Evolutionary conservation across 53 echinoderm and acorn worm genomes (phyloP).

Genomic region (Henricia sp.): DNA sequence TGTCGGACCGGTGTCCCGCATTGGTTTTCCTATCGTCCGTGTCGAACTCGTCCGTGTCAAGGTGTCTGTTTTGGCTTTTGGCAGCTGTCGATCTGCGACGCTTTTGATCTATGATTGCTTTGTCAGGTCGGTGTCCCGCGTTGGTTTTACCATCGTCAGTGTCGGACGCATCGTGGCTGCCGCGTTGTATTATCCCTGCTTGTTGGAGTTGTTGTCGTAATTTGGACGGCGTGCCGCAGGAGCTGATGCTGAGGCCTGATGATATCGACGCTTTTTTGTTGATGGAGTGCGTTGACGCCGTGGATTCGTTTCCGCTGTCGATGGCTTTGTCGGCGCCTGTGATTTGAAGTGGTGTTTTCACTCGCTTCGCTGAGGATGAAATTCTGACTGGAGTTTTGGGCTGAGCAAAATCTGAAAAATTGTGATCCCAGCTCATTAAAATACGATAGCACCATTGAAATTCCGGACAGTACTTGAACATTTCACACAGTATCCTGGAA

Average conservation of each 20-base stretch:
- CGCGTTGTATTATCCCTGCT: neutral
- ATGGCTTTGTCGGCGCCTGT: slow-evolving; percentile 71
- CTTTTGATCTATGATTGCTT: no score
- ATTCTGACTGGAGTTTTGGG: slow-evolving; percentile 73
- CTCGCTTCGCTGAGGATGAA: slow-evolving; percentile 64
- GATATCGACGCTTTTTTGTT: slow-evolving; percentile 29
- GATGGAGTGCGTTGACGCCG: neutral
- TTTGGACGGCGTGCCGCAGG: slow-evolving; percentile 2
- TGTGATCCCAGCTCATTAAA: no score
- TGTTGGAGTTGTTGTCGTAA: slow-evolving; percentile 31
- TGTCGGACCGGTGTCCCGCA: no score
- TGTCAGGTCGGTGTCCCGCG: no score
- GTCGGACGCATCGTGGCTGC: neutral
- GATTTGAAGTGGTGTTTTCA: slow-evolving; percentile 91
- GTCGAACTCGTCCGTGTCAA: neutral
- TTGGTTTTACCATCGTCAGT: neutral
- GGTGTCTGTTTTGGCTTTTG: no score
- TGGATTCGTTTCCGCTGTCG: slow-evolving; percentile 35
- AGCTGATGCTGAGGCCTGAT: slow-evolving; percentile 36
- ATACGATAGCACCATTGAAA: no score
- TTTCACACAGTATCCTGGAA: no score
- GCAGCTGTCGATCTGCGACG: no score
- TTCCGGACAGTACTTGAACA: no score
- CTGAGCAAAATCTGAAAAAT: slow-evolving; percentile 42
- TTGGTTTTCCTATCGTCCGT: no score